A percentile compares a stretch with the other conserved stretches of the same genome.
Evolutionary conservation across 2,113 vertebrate species (phyloP).

Genomic region (Coregonus clupeaformis): DNA sequence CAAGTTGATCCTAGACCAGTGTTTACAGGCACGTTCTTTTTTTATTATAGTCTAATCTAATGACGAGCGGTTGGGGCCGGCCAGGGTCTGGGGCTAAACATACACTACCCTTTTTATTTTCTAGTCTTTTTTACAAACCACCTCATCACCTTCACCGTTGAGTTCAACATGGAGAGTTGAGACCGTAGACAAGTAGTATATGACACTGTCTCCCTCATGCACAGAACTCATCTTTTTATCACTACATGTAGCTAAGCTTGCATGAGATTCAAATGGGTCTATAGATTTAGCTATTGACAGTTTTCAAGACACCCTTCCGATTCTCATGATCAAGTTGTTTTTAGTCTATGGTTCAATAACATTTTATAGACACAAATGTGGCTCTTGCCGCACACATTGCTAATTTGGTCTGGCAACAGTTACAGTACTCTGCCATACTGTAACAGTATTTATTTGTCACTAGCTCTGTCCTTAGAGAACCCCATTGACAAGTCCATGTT

Average conservation of each 20-base stretch:
- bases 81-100: not conserved
- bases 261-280: slow-evolving; percentile 16
- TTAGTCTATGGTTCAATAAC: too few species aligned
- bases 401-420: not conserved
- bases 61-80: not conserved
- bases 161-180: not conserved
- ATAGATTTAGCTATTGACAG: too few species aligned
- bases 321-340: not conserved
- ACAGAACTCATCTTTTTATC: not conserved
- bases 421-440: not conserved
- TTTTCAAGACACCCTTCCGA: not conserved
- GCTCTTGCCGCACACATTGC: not conserved
- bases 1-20: not conserved
- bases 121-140: too few species aligned
- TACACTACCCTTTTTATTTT: not conserved
- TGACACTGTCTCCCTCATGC: not conserved
- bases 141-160: not conserved
- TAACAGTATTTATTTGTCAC: not conserved
- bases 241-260: slow-evolving; percentile 28
- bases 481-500: too few species aligned
- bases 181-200: not conserved
- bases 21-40: not conserved
- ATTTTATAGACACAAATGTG: not conserved
- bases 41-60: not conserved
- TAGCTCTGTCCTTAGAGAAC: not conserved